Percentiles rank a stretch among this genome's conserved stretches.
These are phyloP conservation scores for Tetramorium parvispinum DNA, from an alignment of 1,140 invertebrate species.

Conservation along the genomic window DNA sequence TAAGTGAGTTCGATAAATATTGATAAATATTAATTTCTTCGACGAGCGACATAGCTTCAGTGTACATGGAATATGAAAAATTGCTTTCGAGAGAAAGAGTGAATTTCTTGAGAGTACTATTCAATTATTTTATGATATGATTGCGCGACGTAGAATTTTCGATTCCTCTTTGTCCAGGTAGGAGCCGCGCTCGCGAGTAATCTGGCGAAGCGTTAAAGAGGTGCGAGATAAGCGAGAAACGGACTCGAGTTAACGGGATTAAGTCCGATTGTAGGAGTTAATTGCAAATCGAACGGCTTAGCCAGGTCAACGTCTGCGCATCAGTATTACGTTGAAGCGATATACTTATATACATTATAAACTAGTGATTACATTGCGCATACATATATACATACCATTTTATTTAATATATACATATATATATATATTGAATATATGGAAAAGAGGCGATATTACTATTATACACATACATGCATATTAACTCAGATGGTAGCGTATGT, in stretches of 20 bases:
- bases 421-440: conserved; percentile 70
- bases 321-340: conserved; percentile 84
- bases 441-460: conserved; percentile 61
- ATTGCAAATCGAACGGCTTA: conserved; percentile 69
- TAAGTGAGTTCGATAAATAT: not conserved
- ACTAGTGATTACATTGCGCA: conserved; percentile 82
- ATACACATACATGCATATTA: conserved; percentile 57
- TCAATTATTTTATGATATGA: not conserved
- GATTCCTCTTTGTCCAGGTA: conserved; percentile 41
- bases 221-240: conserved; percentile 6
- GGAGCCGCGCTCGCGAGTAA: conserved; percentile 30
- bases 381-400: conserved; percentile 77
- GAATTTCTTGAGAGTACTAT: not conserved
- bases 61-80: conserved; percentile 1
- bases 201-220: conserved; percentile 30
- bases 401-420: conserved; percentile 79
- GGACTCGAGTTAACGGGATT: conserved; percentile 21
- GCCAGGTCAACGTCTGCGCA: conserved; percentile 76
- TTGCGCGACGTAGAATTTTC: conserved; percentile 47
- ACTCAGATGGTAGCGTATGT: conserved; percentile 57
- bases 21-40: conserved; percentile 24
- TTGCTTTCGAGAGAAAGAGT: not conserved
- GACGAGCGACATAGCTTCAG: not conserved
- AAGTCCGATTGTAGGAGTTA: conserved; percentile 36
- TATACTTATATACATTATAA: conserved; percentile 82